Base-by-base conservation (phyloP, 2,888 invertebrate genomes). In the Hypsopygia costalis region DNA sequence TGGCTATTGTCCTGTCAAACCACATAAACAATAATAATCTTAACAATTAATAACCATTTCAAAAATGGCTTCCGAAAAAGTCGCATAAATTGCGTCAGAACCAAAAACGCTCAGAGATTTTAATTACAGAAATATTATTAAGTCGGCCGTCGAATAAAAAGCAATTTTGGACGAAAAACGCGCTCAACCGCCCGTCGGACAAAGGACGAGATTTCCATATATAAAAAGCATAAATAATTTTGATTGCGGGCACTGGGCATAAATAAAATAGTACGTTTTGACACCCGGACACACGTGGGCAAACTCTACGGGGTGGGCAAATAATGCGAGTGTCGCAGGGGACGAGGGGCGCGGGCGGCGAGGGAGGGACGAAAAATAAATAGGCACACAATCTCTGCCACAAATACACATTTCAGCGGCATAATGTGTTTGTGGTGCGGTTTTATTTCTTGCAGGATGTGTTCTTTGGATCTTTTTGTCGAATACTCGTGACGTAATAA, bases 51-150 rank as follows among this genome's bases (percentile, higher is more conserved):
- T 70, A 63, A 62, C 64, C 56, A 52, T 52, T 51, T 62, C 63
- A 65, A 65, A 67, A 67, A 63, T 59, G 62, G 62, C 58, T 60
- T 56, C 55, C 58, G 43, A 58, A 68, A 69, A 66, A 64, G 59
- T 36, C 60, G 63, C 64, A 67, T 69, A 71, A 76, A 75, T 74
- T 69, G 66, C 66, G 67, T 62, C 64, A 58, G 66, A 67, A 60
- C 60, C 62, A 47, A 72, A 79, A 78, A 75, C 62, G 67, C 71
- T 69, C 62, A 64, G 72, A 72, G 71, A 70, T 80, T 85, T 85
- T 83, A 85, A 85, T 85, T 83, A 83, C 82, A 78, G 72, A 78
- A 80, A 80, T 81, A 82, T 73, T 80, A 83, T 83, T 80, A 81
- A 82, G 80, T 80, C 77, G 69, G 65, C 64, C 67, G 74, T 64